Conservation (phyloP, 2,797 vertebrate species). For the Rhinogobio ventralis region DNA sequence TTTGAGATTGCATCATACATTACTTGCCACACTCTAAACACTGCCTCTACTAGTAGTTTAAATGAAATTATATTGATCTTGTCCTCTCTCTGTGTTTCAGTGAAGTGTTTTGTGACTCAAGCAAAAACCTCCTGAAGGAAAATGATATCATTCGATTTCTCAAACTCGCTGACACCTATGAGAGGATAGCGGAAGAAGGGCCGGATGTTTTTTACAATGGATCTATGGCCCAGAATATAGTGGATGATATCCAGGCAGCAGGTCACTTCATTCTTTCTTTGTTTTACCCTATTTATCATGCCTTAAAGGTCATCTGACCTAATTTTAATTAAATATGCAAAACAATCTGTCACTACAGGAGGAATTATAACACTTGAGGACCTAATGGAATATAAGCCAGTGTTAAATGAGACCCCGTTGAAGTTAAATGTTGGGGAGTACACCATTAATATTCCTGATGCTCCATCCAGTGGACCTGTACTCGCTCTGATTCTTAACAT, state of each 20-base stretch:
- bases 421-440: slow-evolving; percentile 83
- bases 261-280: slow-evolving; percentile 73
- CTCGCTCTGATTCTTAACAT: slow-evolving; percentile 94
- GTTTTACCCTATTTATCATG: neutral
- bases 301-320: neutral
- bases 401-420: slow-evolving; percentile 84
- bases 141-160: slow-evolving; percentile 80
- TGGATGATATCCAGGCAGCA: slow-evolving; percentile 84
- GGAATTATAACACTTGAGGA: slow-evolving; percentile 91
- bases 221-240: slow-evolving; percentile 83
- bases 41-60: neutral
- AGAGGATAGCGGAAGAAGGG: slow-evolving; percentile 81
- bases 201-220: slow-evolving; percentile 82
- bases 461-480: slow-evolving; percentile 92
- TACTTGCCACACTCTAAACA: neutral
- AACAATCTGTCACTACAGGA: slow-evolving; percentile 74
- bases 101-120: slow-evolving; percentile 80
- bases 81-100: slow-evolving; percentile 62
- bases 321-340: neutral
- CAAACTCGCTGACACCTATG: slow-evolving; percentile 80
- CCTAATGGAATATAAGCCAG: slow-evolving; percentile 82
- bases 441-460: slow-evolving; percentile 84
- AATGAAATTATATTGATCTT: neutral
- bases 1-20: neutral
- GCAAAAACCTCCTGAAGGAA: slow-evolving; percentile 81